These are phyloP conservation scores for Gasterosteus aculeatus DNA, from an alignment of 2,113 vertebrate species.

Conservation along the genomic window DNA sequence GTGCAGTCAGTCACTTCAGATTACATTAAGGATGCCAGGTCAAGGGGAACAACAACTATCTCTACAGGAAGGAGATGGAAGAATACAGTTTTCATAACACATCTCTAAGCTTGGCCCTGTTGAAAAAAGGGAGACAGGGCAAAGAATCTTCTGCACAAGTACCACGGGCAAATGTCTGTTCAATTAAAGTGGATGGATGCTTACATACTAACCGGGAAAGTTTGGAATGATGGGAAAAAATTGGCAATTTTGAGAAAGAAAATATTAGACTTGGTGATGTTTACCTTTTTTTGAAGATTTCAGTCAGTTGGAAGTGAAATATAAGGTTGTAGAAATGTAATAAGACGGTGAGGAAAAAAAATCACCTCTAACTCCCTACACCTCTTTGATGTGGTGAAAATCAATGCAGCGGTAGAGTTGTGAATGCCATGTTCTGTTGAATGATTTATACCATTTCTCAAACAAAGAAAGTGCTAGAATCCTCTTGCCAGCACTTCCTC, in stretches of 20 bases:
- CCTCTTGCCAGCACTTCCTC: constrained; percentile 71
- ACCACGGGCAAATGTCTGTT: constrained; percentile 40
- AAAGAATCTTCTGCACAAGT: constrained; percentile 19
- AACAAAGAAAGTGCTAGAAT: constrained; percentile 76
- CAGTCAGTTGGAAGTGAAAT: constrained; percentile 42
- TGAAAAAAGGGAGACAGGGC: constrained; percentile 26
- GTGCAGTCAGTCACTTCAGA: constrained; percentile 79
- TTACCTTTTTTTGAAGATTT: constrained; percentile 25
- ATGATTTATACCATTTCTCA: constrained; percentile 78
- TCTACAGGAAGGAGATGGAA: constrained; percentile 52
- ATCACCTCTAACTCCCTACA: constrained; percentile 56
- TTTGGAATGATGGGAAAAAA: constrained; percentile 1
- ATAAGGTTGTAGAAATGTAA: constrained; percentile 60
- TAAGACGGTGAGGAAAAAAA: constrained; percentile 41
- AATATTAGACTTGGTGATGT: constrained; percentile 29
- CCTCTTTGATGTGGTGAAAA: constrained; percentile 73
- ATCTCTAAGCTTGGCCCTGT: constrained; percentile 10
- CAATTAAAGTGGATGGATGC: constrained; percentile 9
- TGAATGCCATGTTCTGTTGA: constrained; percentile 75
- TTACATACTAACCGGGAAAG: constrained; percentile 6
- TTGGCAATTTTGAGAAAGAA: constrained; percentile 8
- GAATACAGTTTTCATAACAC: constrained; percentile 46
- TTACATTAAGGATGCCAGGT: constrained; percentile 79
- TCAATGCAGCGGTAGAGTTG: constrained; percentile 70
- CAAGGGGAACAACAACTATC: constrained; percentile 76